Evolutionary conservation across 2,888 invertebrate species (phyloP), one percentile per base, ranked within the genome.

Genomic region (Oxycera nigricornis): DNA sequence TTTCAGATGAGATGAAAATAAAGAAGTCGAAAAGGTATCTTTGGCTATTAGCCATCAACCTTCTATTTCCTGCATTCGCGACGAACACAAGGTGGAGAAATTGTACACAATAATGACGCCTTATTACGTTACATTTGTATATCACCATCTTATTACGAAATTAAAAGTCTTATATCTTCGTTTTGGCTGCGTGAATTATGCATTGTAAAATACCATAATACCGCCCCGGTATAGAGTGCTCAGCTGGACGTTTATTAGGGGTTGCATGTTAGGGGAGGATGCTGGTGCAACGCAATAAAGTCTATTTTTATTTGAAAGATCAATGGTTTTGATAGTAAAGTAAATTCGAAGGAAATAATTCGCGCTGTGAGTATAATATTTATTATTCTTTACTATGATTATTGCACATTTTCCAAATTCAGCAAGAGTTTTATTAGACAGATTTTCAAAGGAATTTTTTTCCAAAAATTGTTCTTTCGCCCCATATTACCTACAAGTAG

Each of bases 151-250:
- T 77, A 75, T 77, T 77, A 77, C 73, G 30, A 75, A 77, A 77
- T 77, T 77, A 77, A 77, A 77, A 75, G 77, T 74, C 75, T 77
- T 75, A 77, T 75, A 74, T 75, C 74, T 77, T 76, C 74, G 76
- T 73, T 76, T 76, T 74, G 76, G 73, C 70, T 74, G 76, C 73
- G 74, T 76, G 73, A 76, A 76, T 76, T 73, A 74, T 73, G 73
- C 57, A 76, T 68, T 11, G 67, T 31, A 41, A 50, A 72, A 74
- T 50, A 52, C 61, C 72, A 72, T 55, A 72, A 72, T 39, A 72
- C 11, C 73, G 61, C 46, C 61, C 22, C 28, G 11, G 61, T n/a
- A 31, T 28, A 67, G 39, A 41, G 26, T 41, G 41, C 30, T 59
- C 26, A 65, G 65, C 41, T 65, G 65, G 65, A 65, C 65, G 35